Conservation (phyloP, 2,888 invertebrate genomes). For the Altica lythri region DNA sequence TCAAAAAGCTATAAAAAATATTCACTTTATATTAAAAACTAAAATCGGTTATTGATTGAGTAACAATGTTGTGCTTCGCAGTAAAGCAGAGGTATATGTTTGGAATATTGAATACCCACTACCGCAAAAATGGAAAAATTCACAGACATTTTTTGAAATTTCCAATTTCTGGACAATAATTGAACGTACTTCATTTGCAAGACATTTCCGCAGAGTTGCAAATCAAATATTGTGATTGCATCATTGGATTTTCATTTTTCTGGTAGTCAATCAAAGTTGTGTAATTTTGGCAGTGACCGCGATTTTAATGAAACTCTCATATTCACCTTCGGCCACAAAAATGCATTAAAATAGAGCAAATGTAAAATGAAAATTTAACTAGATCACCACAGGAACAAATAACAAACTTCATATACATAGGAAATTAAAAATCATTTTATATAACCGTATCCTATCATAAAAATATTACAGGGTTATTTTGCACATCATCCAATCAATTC, state of each 20-base stretch:
- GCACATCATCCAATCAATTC: too few relatives aligned
- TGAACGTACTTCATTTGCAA: conserved; percentile 19
- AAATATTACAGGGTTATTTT: too few relatives aligned
- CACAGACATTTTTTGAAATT: conserved; percentile 14
- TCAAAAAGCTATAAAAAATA: too few relatives aligned
- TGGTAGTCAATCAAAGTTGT: conserved; percentile 48
- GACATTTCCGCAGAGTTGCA: conserved; percentile 26
- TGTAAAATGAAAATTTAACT: conserved; percentile 53
- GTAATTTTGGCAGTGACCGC: conserved; percentile 48
- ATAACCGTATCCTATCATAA: too few relatives aligned
- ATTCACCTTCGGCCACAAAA: conserved; percentile 51
- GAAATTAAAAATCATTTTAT: conserved; percentile 39
- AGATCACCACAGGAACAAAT: conserved; percentile 50
- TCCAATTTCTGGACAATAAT: conserved; percentile 19
- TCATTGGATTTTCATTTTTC: conserved; percentile 27
- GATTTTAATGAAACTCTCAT: conserved; percentile 51
- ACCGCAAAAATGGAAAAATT: background rate
- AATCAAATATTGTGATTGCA: conserved; percentile 25
- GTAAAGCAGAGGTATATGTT: too few relatives aligned
- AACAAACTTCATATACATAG: conserved; percentile 40
- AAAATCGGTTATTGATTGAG: too few relatives aligned
- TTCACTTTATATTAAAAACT: too few relatives aligned
- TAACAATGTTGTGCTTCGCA: too few relatives aligned
- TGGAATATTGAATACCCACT: background rate
- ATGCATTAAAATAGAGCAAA: conserved; percentile 54